Conservation (phyloP, 2,797 vertebrate species). For the Passerculus sandwichensis region DNA sequence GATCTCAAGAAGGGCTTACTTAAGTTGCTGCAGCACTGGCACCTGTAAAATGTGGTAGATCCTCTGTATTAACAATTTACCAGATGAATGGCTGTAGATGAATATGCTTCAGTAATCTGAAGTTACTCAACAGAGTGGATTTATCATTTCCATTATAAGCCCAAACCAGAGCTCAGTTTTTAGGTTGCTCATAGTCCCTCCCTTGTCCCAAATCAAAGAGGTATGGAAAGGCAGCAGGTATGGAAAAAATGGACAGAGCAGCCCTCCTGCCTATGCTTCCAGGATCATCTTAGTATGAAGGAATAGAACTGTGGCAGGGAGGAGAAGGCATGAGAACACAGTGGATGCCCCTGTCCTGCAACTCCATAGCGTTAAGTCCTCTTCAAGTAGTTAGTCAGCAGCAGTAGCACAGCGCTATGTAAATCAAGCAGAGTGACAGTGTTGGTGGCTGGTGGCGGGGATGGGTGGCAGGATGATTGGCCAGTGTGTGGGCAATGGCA, state of each 20-base stretch:
- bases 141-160: neutral
- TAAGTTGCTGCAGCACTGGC: neutral
- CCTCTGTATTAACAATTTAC: neutral
- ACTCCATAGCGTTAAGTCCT: neutral
- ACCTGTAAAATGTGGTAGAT: neutral
- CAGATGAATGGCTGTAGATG: neutral
- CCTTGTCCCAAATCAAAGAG: neutral
- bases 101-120: neutral
- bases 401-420: neutral
- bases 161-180: neutral
- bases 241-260: neutral
- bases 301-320: neutral
- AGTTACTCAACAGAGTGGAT: neutral
- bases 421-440: neutral
- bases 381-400: neutral
- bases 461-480: slow-evolving; percentile 12
- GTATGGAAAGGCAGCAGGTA: neutral
- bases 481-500: slow-evolving; percentile 36
- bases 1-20: neutral
- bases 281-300: neutral
- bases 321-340: neutral
- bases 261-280: neutral
- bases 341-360: neutral
- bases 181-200: neutral
- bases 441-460: neutral